Conservation (phyloP, 2,797 vertebrate species). For the Alfaro cultratus region DNA sequence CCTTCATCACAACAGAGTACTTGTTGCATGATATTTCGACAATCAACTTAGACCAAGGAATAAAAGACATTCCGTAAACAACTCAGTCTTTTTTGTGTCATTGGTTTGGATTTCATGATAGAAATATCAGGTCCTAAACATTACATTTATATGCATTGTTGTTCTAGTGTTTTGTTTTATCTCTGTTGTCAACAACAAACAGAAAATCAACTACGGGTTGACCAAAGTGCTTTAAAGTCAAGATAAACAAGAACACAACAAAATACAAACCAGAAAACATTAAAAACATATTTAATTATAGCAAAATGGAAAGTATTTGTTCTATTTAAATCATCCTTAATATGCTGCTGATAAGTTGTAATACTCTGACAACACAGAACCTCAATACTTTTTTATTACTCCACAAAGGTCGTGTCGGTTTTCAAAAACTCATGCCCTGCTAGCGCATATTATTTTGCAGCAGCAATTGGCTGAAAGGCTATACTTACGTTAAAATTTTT, state of each 20-base stretch:
- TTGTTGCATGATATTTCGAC: slow-evolving; percentile 74
- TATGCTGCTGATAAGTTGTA: not conserved
- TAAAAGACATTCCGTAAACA: slow-evolving; percentile 67
- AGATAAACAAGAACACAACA: not conserved
- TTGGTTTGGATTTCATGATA: slow-evolving; percentile 19
- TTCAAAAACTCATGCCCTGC: not conserved
- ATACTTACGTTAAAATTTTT: not conserved
- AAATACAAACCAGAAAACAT: not conserved
- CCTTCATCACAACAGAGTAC: slow-evolving; percentile 47
- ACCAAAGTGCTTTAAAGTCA: not conserved
- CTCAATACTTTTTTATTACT: not conserved
- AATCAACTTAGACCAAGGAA: slow-evolving; percentile 72
- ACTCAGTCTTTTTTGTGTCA: slow-evolving; percentile 28
- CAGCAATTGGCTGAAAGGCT: not conserved
- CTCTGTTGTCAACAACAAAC: not conserved
- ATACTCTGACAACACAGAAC: not conserved
- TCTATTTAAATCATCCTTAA: not conserved
- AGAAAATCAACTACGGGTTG: not conserved
- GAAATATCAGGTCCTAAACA: not conserved
- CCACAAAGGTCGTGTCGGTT: not conserved
- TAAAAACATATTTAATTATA: not conserved
- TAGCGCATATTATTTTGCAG: not conserved
- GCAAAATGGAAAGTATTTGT: not conserved
- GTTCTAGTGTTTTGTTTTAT: not conserved
- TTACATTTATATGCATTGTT: not conserved